These are phyloP conservation scores for Oostethus manadensis DNA, from an alignment of 2,113 vertebrate species.

Conservation along the genomic window DNA sequence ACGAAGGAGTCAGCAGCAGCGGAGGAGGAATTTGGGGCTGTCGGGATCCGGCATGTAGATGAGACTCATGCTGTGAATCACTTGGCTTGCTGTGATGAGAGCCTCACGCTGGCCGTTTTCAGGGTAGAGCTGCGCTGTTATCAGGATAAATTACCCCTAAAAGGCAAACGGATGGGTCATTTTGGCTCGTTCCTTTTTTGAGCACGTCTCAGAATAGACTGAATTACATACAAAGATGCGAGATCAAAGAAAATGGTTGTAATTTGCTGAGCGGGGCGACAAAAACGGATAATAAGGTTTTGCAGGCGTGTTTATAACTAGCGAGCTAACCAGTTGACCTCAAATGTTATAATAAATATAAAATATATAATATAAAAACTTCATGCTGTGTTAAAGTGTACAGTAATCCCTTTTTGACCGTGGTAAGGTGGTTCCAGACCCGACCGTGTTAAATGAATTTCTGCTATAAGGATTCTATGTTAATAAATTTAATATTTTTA, in stretches of 20 bases:
- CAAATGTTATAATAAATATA: too few species aligned
- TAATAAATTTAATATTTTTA: too few species aligned
- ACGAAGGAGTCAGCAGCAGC: conserved; percentile 66
- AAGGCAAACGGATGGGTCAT: conserved; percentile 50
- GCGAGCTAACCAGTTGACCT: too few species aligned
- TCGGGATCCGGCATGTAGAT: conserved; percentile 49
- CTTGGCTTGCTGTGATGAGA: conserved; percentile 63
- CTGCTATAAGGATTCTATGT: too few species aligned
- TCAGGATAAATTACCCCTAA: conserved; percentile 50
- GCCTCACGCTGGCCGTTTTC: conserved; percentile 60
- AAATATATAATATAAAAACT: too few species aligned
- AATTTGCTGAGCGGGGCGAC: conserved; percentile 18
- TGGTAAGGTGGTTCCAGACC: too few species aligned
- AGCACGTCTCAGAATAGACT: conserved; percentile 31
- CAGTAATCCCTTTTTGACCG: too few species aligned
- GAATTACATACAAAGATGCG: conserved; percentile 38
- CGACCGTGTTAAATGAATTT: too few species aligned
- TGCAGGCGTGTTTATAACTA: too few species aligned
- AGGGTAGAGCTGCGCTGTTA: conserved; percentile 35
- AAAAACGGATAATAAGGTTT: too few species aligned
- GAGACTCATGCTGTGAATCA: conserved; percentile 61
- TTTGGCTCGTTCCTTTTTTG: conserved; percentile 35
- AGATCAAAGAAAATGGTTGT: conserved; percentile 29
- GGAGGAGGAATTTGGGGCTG: conserved; percentile 44
- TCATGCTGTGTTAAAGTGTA: too few species aligned